phyloP scores from a whole-genome alignment of 2,113 vertebrate genomes.

The Forbesichthys agassizii region DNA sequence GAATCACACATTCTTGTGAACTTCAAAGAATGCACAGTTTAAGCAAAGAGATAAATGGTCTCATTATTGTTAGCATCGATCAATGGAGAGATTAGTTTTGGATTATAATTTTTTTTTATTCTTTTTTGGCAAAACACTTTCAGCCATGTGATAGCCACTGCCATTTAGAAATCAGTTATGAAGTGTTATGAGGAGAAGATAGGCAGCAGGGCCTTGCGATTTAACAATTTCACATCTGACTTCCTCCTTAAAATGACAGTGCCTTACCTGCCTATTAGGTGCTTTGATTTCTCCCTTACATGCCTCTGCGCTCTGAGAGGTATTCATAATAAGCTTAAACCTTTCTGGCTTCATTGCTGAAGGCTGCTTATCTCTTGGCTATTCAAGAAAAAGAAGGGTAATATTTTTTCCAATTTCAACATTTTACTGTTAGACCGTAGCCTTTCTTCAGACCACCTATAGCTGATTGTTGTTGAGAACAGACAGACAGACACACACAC shows the following conservation, averaged over 20 bases:
- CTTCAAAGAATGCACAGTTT: constrained; percentile 65
- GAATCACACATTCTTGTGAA: constrained; percentile 66
- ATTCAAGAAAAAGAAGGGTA: constrained; percentile 71
- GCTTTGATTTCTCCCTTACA: constrained; percentile 77
- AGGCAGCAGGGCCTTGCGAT: constrained; percentile 65
- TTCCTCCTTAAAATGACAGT: constrained; percentile 79
- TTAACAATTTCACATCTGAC: constrained; percentile 84
- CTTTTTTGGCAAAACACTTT: constrained; percentile 49
- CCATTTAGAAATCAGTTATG: constrained; percentile 71
- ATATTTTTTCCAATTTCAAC: constrained; percentile 77
- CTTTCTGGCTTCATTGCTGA: constrained; percentile 73
- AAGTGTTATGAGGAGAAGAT: constrained; percentile 68
- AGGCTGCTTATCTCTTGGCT: constrained; percentile 76
- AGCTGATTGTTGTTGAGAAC: constrained; percentile 47
- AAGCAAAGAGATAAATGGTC: constrained; percentile 60
- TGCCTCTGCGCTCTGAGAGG: constrained; percentile 75
- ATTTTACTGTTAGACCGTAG: constrained; percentile 66
- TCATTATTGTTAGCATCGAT: constrained; percentile 61
- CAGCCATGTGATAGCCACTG: constrained; percentile 64
- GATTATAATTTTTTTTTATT: constrained; percentile 55
- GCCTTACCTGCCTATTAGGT: constrained; percentile 74
- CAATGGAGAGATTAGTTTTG: constrained; percentile 64
- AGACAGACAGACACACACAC: constrained; percentile 35
- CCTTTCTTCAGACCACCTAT: constrained; percentile 48
- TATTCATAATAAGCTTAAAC: constrained; percentile 81